Conservation (phyloP, 2,888 invertebrate genomes). For the Aethes cnicana region DNA sequence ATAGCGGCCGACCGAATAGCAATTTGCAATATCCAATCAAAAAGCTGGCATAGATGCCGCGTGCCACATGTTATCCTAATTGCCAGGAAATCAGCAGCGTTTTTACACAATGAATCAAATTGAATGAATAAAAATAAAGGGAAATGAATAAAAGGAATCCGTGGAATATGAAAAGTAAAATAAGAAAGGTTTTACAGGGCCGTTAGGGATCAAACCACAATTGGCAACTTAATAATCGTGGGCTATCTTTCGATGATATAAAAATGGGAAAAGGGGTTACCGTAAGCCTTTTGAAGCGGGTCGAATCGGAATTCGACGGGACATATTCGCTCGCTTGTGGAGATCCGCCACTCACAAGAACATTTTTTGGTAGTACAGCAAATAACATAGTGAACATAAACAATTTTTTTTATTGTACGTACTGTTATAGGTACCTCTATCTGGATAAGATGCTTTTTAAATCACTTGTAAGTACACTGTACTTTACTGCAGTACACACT, state of each 20-base stretch:
- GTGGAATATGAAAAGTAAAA: slow-evolving; percentile 20
- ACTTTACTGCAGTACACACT: too few relatives aligned
- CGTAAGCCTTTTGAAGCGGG: slow-evolving; percentile 79
- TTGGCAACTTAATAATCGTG: slow-evolving; percentile 75
- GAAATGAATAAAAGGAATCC: too few relatives aligned
- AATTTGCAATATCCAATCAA: slow-evolving; percentile 64
- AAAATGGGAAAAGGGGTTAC: slow-evolving; percentile 77
- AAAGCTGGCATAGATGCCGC: slow-evolving; percentile 4
- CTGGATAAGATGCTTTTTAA: too few relatives aligned
- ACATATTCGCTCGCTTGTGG: slow-evolving; percentile 71
- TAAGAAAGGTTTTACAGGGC: slow-evolving; percentile 45
- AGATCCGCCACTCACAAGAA: slow-evolving; percentile 8
- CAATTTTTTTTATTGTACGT: too few relatives aligned
- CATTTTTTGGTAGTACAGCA: too few relatives aligned
- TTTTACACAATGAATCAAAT: background rate
- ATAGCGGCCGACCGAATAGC: slow-evolving; percentile 62
- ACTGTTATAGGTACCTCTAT: background rate
- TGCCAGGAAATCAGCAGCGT: too few relatives aligned
- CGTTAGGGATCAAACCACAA: slow-evolving; percentile 67
- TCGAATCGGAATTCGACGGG: slow-evolving; percentile 77
- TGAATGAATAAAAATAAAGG: background rate
- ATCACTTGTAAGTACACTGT: too few relatives aligned
- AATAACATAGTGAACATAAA: too few relatives aligned
- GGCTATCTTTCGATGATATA: slow-evolving; percentile 74
- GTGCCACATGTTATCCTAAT: slow-evolving; percentile 2